A percentile compares a stretch with the other conserved stretches of the same genome.
These are phyloP conservation scores for Diaprepes abbreviatus DNA, from an alignment of 2,888 invertebrate genomes.

Conservation along the genomic window DNA sequence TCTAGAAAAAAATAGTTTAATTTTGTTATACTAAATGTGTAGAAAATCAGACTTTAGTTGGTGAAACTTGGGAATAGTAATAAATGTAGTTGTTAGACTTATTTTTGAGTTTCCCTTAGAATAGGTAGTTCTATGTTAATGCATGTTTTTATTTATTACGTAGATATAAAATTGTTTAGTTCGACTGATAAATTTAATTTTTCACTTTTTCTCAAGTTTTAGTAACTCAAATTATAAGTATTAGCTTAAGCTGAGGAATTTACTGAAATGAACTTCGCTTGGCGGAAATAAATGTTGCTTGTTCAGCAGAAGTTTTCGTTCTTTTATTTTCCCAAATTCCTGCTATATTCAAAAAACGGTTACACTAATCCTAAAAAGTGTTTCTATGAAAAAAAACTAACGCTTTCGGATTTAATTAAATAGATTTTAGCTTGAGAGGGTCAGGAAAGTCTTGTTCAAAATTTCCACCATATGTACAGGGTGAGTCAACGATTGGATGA, in stretches of 20 bases:
- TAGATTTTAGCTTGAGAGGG: too few species aligned
- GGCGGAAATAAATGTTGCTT: slow-evolving; percentile 21
- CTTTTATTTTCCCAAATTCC: not conserved
- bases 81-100: not conserved
- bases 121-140: not conserved
- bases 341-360: too few species aligned
- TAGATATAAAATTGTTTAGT: not conserved
- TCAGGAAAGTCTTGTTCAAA: too few species aligned
- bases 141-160: slow-evolving; percentile 1
- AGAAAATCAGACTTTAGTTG: not conserved
- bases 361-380: too few species aligned
- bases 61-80: slow-evolving; percentile 19
- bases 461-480: too few species aligned
- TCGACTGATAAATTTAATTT: not conserved
- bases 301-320: not conserved
- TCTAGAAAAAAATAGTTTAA: slow-evolving; percentile 17
- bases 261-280: slow-evolving; percentile 4
- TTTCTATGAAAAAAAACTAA: too few species aligned
- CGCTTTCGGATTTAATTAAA: too few species aligned
- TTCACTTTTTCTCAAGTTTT: slow-evolving; percentile 18
- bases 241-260: slow-evolving; percentile 11
- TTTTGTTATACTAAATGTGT: slow-evolving; percentile 28
- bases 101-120: not conserved
- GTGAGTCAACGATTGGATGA: too few species aligned
- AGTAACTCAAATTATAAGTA: slow-evolving; percentile 8